These are phyloP conservation scores for Sitodiplosis mosellana DNA, from an alignment of 1,140 invertebrate genomes.

Conservation along the genomic window DNA sequence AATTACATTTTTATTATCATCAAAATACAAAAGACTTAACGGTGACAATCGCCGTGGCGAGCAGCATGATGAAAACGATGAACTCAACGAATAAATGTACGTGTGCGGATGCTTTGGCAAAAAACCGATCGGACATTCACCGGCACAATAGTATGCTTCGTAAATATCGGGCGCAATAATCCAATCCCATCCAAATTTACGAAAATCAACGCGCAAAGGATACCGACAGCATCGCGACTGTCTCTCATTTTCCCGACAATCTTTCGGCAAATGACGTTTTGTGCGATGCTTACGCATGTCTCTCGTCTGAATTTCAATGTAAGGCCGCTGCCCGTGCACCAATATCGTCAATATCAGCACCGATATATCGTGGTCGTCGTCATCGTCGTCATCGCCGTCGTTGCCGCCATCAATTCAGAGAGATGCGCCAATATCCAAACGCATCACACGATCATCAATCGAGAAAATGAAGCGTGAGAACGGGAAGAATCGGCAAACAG, in stretches of 20 bases:
- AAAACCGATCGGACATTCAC: conserved; percentile 81
- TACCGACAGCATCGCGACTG: conserved; percentile 77
- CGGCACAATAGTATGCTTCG: conserved; percentile 91
- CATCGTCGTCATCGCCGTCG: too few relatives aligned
- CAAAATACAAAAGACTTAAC: conserved; percentile 86
- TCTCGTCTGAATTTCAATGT: conserved; percentile 55
- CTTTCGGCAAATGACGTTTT: conserved; percentile 35
- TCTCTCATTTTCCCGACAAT: conserved; percentile 26
- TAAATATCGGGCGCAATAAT: conserved; percentile 92
- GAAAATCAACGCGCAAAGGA: conserved; percentile 86
- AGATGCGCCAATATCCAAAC: too few relatives aligned
- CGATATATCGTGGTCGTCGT: background rate
- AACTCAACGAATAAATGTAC: conserved; percentile 67
- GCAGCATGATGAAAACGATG: conserved; percentile 64
- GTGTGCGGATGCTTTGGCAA: conserved; percentile 85
- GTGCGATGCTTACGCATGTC: conserved; percentile 39
- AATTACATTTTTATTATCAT: conserved; percentile 71
- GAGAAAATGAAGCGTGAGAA: background rate
- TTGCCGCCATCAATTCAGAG: background rate
- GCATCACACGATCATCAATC: background rate
- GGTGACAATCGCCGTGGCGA: conserved; percentile 73
- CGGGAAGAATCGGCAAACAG: background rate
- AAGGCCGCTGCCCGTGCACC: conserved; percentile 49
- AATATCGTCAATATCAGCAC: background rate
- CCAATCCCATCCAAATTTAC: conserved; percentile 95